phyloP scores from a whole-genome alignment of 2,888 invertebrate species.

The Buathra laborator region DNA sequence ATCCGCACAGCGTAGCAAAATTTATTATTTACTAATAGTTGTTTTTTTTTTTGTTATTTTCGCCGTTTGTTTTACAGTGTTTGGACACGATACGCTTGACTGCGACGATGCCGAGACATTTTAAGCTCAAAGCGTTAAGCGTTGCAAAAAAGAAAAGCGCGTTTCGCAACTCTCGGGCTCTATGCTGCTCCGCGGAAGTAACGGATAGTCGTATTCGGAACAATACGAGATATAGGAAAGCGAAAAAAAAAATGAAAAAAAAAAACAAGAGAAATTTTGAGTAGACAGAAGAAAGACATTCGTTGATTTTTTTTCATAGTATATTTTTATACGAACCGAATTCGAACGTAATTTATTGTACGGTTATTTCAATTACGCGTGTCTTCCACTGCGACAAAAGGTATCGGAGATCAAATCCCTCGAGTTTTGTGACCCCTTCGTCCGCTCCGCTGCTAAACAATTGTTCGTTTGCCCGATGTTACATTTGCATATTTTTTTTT shows the following conservation, averaged over 20 bases:
- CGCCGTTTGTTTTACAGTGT: constrained; percentile 88
- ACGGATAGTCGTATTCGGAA: constrained; percentile 24
- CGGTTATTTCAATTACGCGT: constrained; percentile 42
- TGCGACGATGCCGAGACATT: constrained; percentile 95
- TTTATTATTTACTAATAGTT: background rate
- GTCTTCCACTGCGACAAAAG: constrained; percentile 59
- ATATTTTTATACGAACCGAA: constrained; percentile 74
- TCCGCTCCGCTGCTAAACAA: background rate
- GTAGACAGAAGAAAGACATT: constrained; percentile 43
- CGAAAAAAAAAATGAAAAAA: background rate
- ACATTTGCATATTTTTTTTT: background rate
- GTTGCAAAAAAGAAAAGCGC: background rate
- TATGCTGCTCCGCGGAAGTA: constrained; percentile 50
- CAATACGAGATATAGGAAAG: constrained; percentile 1
- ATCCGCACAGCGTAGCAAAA: background rate
- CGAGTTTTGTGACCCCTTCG: constrained; percentile 24
- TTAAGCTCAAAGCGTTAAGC: constrained; percentile 83
- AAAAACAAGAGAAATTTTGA: constrained; percentile 13
- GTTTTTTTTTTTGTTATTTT: constrained; percentile 22
- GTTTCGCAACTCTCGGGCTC: constrained; percentile 16
- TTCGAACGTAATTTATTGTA: constrained; percentile 48
- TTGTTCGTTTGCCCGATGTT: background rate
- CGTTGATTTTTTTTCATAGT: constrained; percentile 71
- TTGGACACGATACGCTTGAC: constrained; percentile 94
- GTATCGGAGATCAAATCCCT: background rate